Evolutionary conservation across 1,140 invertebrate genomes (phyloP), one percentile per base, ranked within the genome.

Genomic region (Hyphantria cunea): DNA sequence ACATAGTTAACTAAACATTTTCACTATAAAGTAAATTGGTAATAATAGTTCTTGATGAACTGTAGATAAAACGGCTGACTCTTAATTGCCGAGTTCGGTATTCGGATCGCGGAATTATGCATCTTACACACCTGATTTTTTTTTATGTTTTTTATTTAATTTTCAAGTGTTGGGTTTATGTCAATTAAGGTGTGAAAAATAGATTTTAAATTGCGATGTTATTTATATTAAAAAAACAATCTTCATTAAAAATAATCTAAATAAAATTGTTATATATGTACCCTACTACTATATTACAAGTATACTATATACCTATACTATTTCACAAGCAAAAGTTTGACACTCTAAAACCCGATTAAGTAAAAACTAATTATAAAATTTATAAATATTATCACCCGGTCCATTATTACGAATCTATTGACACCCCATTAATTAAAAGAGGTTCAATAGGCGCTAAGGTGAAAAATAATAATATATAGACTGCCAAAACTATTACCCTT

Each of bases 31-130:
- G 13, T n/a, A 44, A 44, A n/a, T 44, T 44, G 1, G 12, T 44
- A 10, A 39, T 44, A 44, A 44, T 44, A n/a, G 41, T 12, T 1
- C n/a, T 7, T 13, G 12, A 44, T 44, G 41, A 44, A 44, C 41
- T 44, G 41, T 44, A n/a, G 41, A 44, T 44, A 44, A 44, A 44
- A 13, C 12, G 41, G 6, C 11, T 13, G 41, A 44, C 13, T 44
- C n/a, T 0, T 12, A 44, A 44, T 44, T 12, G 41, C 6, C 41
- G 12, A n/a, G 41, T 44, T 44, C 41, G 41, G 13, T 44, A 44
- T 44, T n/a, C 41, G 41, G 41, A 44, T 44, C 41, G 41, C 6
- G 3, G 41, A 44, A 44, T 44, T 44, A 44, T 44, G 10, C 13
- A 44, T 44, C 10, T 44, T 44, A 13, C 41, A 44, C 41, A 11